Evolutionary conservation across 2,113 vertebrate genomes (phyloP), one percentile per base, ranked within the genome.

Genomic region (Pteruthius melanotis): DNA sequence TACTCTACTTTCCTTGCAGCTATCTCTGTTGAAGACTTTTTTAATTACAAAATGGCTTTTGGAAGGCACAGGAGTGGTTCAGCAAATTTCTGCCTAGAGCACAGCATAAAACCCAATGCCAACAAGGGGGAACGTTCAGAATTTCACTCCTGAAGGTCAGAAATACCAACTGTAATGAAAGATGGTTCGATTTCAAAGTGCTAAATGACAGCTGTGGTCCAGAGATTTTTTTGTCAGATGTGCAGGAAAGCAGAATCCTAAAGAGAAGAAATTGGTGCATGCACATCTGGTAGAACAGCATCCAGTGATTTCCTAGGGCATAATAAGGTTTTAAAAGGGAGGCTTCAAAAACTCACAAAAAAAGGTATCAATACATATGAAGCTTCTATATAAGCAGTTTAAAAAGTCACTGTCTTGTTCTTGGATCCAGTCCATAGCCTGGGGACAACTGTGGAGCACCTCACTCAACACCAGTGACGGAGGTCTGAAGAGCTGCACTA

Each of bases 81-180:
- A 95, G 95, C 89, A 93, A 95, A 97, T 96, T 87, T 87, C 76
- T 56, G 50, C 94, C 94, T 93, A 6, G 6, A 90, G 90, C 89
- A 85, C 40, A 68, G 8, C 80, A 33, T 18, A 89, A 94, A 91
- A 47, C 83, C 71, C 50, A 35, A 35, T 7, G 31, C 78, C 7
- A 2, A 65, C 59, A 30, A 80, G 74, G 59, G 54, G 69, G 40
- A 45, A 64, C 7, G 0, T 70, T 95, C 52, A 56, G 89, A 89
- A 96, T 90, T 95, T 95, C 24, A 40, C 65, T 72, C 83, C 85
- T 74, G 94, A 92, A 97, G 96, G 97, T 91, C 87, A 52, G 27
- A 59, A 88, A 66, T 24, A 66, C 88, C 95, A 94, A 94, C 87
- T 92, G 94, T 85, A 96, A 92, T 63, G 47, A 75, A 83, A 76